Base-by-base conservation (phyloP, 2,797 vertebrate genomes). In the Smutsia gigantea region DNA sequence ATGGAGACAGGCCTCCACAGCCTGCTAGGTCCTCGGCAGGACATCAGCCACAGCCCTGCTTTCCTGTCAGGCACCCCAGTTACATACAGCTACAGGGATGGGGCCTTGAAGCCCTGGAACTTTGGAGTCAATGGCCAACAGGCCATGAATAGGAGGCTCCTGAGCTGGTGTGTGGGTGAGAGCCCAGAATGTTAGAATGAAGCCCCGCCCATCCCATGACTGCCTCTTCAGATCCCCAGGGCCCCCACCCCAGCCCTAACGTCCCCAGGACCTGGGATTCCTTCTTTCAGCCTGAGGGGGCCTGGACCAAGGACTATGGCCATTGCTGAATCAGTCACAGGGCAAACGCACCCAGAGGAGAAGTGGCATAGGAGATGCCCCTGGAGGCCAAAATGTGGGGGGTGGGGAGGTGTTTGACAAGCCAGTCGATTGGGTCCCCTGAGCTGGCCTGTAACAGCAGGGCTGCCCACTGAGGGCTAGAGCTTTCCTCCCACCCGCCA, bases 351-450 rank as follows among this genome's bases (percentile, higher is more conserved):
- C 66, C 57, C 10, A 5, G 23, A 12, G 63, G 15, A 46, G 55
- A 5, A 4, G 25, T 10, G 29, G 5, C 0, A 0, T 1, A 4
- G 39, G 29, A 27, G 25, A 12, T 0, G 42, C 46, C 46, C 46
- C 46, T 46, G 1, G 71, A 11, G n/a, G 72, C 25, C 6, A 64
- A 18, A 25, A 27, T 3, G 4, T 46, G 46, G 46, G 10, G 46
- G 46, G 46, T 46, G 46, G 46, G 46, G 46, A 46, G 12, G 34
- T 21, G 31, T 9, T 23, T 3, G 2, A n/a, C 19, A 0, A 12
- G 46, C 55, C 25, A 7, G 34, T 25, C 37, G 53, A 7, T 7
- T 0, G 2, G 29, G 86, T 37, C 46, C 79, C 37, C 77, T 23
- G 63, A 71, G 53, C 72, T 49, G 34, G n/a, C 66, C 51, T 37